Base-by-base conservation (phyloP, 2,113 vertebrate species). In the Eublepharis macularius region DNA sequence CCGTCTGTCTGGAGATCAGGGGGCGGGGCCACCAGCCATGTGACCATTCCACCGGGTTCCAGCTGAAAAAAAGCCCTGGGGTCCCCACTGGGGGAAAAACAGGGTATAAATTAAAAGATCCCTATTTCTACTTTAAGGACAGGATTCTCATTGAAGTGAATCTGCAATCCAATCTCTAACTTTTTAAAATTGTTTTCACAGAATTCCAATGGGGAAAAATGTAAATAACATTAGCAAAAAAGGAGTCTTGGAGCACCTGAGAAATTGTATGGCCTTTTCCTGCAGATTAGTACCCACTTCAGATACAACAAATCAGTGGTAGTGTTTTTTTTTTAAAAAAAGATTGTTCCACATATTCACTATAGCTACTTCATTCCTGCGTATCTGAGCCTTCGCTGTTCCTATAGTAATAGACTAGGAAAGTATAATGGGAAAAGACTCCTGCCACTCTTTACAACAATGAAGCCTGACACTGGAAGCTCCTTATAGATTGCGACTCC, bases 401-500 rank as follows among this genome's bases (percentile, higher is more conserved):
- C 2, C 32, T 36, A 0, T 70, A 49, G 41, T 47, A 43, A 84
- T 39, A 86, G 49, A 84, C n/a, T 9, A 10, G 57, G 16, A 86
- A 89, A 78, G 49, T 80, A 36, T 79, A 26, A 32, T 69, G 39
- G 86, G 43, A 72, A 84, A 51, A 8, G 81, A 17, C 74, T 21
- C 69, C 29, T 3, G 21, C 34, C 60, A 45, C 4, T 39, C 79
- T 70, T 32, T 86, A 75, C 68, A 86, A 65, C 0, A 13, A 49
- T 24, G 45, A 66, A 88, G n/a, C 2, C 57, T 73, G 66, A 26
- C 34, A 85, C 9, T 36, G 45, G 29, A n/a, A 88, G 51, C 45
- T 34, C 51, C 86, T 88, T 65, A 47, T n/a, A 60, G 73, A 84
- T 11, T 36, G 70, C 17, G 49, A 47, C 57, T 91, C 70, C 32